These are phyloP conservation scores for Onychorhynchus coronatus DNA, from an alignment of 2,113 vertebrate species.

Conservation along the genomic window DNA sequence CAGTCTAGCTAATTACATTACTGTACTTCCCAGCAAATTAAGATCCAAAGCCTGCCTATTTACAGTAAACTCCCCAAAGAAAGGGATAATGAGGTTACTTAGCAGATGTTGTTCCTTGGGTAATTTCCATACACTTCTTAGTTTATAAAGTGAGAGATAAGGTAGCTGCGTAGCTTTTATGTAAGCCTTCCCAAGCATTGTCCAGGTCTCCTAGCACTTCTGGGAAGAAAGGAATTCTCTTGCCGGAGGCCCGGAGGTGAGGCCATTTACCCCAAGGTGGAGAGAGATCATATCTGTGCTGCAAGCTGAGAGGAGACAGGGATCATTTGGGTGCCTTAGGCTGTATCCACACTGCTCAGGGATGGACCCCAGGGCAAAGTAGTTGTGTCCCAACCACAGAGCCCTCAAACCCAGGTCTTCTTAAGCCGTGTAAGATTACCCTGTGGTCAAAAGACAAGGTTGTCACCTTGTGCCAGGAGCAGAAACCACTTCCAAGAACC, in stretches of 20 bases:
- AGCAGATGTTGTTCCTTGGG: neutral
- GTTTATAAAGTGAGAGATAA: neutral
- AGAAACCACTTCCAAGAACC: neutral
- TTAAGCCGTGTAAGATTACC: neutral
- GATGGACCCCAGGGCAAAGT: neutral
- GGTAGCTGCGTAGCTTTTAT: neutral
- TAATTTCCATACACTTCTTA: neutral
- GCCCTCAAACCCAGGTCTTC: neutral
- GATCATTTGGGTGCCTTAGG: neutral
- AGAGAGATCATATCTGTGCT: neutral
- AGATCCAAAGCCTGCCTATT: neutral
- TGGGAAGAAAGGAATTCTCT: neutral
- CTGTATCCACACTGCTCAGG: neutral
- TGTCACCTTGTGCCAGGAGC: neutral
- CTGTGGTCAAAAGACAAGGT: neutral
- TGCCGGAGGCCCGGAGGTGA: neutral
- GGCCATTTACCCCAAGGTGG: neutral
- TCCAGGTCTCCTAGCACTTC: neutral
- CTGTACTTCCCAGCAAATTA: conserved; percentile 42
- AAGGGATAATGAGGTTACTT: conserved; percentile 8
- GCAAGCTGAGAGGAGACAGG: accelerated
- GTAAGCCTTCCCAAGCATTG: neutral
- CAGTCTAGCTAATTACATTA: conserved; percentile 4
- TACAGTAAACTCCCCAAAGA: conserved; percentile 44
- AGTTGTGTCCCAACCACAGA: neutral